A percentile compares a stretch with the other conserved stretches of the same genome.
Evolutionary conservation across 2,888 invertebrate species (phyloP).

Genomic region (Nectonema munidae): DNA sequence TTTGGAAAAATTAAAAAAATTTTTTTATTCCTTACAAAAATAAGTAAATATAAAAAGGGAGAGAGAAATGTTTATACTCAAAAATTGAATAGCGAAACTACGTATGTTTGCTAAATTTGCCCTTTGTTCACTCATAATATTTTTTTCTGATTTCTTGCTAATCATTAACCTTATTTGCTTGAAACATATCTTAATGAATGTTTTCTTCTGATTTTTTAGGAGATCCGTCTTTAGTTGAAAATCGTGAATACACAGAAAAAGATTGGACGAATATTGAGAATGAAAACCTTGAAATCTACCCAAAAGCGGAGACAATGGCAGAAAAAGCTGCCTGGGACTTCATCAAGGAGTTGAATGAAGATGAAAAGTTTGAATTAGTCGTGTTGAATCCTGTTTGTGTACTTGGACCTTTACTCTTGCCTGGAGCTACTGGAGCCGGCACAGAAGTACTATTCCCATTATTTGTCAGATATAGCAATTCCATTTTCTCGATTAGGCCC

Average conservation of each 20-base stretch:
- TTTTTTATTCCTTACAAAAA: no score
- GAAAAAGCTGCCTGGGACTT: conserved; percentile 30
- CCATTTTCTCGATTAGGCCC: no score
- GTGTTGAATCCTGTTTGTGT: conserved; percentile 22
- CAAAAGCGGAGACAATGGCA: conserved; percentile 27
- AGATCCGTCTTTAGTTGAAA: conserved; percentile 1
- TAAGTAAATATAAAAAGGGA: no score
- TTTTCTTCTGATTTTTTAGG: neutral
- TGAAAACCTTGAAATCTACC: conserved; percentile 21
- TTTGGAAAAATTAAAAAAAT: no score
- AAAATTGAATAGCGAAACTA: no score
- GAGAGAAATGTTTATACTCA: no score
- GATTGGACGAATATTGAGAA: conserved; percentile 18
- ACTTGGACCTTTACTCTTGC: conserved; percentile 22
- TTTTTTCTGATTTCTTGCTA: no score
- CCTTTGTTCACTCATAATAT: no score
- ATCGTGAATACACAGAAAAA: conserved; percentile 18
- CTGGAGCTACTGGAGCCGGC: conserved; percentile 16
- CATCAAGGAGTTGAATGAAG: conserved; percentile 22
- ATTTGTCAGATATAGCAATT: neutral
- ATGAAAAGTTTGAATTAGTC: conserved; percentile 22
- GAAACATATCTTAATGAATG: neutral
- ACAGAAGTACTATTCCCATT: conserved; percentile 19
- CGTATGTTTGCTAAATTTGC: no score
- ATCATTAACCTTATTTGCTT: no score